Conservation (phyloP, 2,797 vertebrate genomes). For the Halcyon badia region DNA sequence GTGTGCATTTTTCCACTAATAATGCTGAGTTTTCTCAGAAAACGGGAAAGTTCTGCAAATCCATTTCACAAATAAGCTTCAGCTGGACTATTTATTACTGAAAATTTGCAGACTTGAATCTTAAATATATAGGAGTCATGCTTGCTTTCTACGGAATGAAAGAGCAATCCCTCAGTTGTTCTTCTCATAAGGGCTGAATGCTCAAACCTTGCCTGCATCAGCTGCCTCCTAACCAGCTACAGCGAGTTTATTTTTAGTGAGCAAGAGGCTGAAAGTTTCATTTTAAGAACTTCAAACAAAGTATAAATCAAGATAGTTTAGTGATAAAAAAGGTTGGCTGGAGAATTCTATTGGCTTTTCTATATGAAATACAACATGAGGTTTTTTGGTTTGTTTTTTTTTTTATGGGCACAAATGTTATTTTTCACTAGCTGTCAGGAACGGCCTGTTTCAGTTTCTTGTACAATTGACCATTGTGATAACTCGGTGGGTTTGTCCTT, state of each 20-base stretch:
- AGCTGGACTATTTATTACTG: neutral
- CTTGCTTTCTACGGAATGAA: neutral
- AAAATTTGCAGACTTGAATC: neutral
- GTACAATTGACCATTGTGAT: conserved; percentile 54
- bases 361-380: conserved; percentile 27
- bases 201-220: neutral
- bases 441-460: conserved; percentile 28
- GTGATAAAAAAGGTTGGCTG: conserved; percentile 52
- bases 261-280: conserved; percentile 25
- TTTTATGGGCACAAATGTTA: conserved; percentile 45
- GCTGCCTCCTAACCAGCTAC: neutral
- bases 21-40: neutral
- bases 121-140: neutral
- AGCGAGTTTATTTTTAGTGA: neutral
- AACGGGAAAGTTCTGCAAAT: neutral
- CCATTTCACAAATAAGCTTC: neutral
- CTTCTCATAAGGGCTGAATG: neutral
- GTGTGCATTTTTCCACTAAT: neutral
- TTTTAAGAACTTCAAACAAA: conserved; percentile 57
- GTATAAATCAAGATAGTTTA: conserved; percentile 58
- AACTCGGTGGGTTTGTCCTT: conserved; percentile 33
- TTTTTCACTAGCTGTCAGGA: conserved; percentile 61
- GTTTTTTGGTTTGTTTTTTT: neutral
- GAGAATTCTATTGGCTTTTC: conserved; percentile 27
- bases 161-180: neutral